Evolutionary conservation across 2,797 vertebrate genomes (phyloP), one percentile per base, ranked within the genome.

Genomic region (Meda fulgida): DNA sequence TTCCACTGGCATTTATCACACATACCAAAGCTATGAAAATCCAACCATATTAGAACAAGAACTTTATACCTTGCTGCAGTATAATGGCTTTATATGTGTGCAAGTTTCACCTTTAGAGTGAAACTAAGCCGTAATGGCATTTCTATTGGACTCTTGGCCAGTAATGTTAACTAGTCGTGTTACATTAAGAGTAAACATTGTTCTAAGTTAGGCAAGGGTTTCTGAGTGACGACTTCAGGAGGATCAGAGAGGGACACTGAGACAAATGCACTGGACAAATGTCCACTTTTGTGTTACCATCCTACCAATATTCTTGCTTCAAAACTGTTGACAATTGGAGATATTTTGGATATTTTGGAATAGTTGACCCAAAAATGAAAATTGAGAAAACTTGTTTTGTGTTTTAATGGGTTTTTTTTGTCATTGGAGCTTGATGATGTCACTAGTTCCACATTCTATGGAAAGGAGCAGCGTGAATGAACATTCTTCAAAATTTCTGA

Each of bases 121-220:
- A 43, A 48, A 40, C 26, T 23, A 19, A 13, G 19, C 13, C 0
- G 19, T 14, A 46, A 70, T n/a, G 26, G 36, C 19, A 31, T 78
- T 43, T 34, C 34, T 48, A 21, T 46, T 13, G 40, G 5, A 29
- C 58, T 63, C 58, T 63, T 6, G 26, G 14, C 6, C 60, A 31
- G 18, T 7, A 29, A 58, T 40, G 46, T 18, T 70, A 46, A 69
- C 83, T 31, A 29, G 65, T 84, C 48, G 16, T 53, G 46, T 76
- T 78, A 84, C 36, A 78, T 26, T 0, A n/a, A n/a, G 34, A 60
- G 51, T 78, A 84, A 78, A 84, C 83, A 78, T 51, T 84, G 63
- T 69, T 67, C 73, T 69, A 69, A 77, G 29, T 75, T 65, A 65
- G n/a, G 81, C 43, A 66, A 66, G 60, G 67, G 34, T 72, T 72